Conservation (phyloP, 1,140 invertebrate species). For the Argopecten irradians region DNA sequence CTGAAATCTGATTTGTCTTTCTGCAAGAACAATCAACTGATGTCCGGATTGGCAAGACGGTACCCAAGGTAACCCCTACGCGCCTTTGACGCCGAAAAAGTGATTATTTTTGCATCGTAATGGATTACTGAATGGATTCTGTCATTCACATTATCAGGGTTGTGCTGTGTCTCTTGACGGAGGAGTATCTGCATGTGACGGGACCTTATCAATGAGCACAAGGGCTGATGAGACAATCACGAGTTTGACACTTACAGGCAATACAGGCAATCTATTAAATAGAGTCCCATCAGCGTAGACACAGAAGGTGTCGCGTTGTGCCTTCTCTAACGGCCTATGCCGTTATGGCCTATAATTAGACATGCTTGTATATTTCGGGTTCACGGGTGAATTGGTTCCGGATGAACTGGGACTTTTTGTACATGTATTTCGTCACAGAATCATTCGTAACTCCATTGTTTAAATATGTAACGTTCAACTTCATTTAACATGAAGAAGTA, state of each 20-base stretch:
- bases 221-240: background rate
- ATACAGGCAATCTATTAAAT: background rate
- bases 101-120: background rate
- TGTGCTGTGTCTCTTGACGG: background rate
- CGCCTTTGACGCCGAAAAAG: background rate
- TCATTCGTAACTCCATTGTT: background rate
- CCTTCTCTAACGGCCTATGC: background rate
- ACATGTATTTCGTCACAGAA: background rate
- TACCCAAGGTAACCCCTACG: background rate
- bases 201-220: background rate
- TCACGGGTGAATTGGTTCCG: background rate
- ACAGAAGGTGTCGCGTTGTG: background rate
- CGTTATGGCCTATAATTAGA: background rate
- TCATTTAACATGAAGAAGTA: background rate
- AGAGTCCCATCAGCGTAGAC: background rate
- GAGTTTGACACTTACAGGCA: background rate
- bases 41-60: background rate
- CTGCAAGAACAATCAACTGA: conserved; percentile 8
- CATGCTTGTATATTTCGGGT: background rate
- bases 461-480: background rate
- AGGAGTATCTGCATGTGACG: background rate
- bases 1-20: background rate
- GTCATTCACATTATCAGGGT: background rate
- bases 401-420: background rate
- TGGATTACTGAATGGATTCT: background rate